A percentile compares a stretch with the other conserved stretches of the same genome.
Evolutionary conservation across 1,140 invertebrate species (phyloP).

Genomic region (Bombus picipes): DNA sequence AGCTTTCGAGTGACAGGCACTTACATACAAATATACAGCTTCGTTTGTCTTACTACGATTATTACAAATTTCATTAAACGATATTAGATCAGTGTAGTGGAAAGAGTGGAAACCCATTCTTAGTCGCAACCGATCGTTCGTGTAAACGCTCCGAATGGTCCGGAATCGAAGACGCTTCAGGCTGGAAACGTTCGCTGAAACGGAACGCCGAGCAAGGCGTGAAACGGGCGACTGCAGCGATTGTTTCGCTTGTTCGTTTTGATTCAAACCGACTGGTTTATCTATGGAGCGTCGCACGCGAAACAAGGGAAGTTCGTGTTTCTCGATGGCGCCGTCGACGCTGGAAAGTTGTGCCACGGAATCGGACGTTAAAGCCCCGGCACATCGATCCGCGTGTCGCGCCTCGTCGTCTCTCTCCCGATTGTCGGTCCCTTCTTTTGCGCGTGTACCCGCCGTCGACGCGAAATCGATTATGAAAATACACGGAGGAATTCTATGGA

Average conservation of each 20-base stretch:
- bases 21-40: no score
- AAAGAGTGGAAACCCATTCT: no score
- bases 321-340: not conserved
- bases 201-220: no score
- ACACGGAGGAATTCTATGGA: not conserved
- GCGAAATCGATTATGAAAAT: slow-evolving; percentile 65
- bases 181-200: not conserved
- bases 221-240: not conserved
- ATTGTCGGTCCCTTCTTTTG: slow-evolving; percentile 12
- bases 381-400: slow-evolving; percentile 38
- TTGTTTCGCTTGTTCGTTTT: slow-evolving; percentile 4
- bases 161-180: not conserved
- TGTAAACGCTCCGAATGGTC: no score
- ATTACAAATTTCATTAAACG: no score
- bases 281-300: not conserved
- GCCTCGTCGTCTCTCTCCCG: not conserved
- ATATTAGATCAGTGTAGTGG: no score
- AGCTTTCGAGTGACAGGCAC: no score
- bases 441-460: not conserved
- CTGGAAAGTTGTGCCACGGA: slow-evolving; percentile 17
- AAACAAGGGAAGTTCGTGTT: not conserved
- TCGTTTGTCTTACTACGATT: no score
- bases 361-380: not conserved
- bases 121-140: no score
- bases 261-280: not conserved